phyloP scores from a whole-genome alignment of 2,797 vertebrate genomes.

The Malurus leucopterus region DNA sequence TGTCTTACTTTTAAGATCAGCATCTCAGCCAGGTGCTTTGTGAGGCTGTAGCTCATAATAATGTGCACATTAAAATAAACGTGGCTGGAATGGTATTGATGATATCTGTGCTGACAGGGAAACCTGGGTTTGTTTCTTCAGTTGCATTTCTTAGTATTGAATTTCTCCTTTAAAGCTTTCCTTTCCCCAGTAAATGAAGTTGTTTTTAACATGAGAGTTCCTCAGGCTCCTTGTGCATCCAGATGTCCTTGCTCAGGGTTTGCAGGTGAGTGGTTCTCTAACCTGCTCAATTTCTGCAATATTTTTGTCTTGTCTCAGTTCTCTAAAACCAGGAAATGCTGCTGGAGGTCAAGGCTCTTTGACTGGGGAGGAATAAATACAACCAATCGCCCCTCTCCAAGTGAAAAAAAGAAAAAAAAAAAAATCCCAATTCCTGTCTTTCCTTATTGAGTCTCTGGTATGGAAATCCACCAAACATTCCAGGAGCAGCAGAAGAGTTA shows the following conservation, averaged over 20 bases:
- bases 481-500: neutral
- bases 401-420: fast-evolving
- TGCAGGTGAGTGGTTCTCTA: neutral
- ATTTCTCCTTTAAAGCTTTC: neutral
- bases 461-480: neutral
- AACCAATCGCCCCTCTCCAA: neutral
- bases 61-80: neutral
- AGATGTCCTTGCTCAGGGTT: neutral
- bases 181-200: neutral
- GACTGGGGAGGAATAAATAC: neutral
- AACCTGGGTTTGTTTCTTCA: neutral
- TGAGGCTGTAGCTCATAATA: neutral
- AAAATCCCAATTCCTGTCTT: neutral
- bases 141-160: neutral
- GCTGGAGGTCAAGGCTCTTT: neutral
- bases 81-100: neutral
- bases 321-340: neutral
- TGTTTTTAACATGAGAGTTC: neutral
- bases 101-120: neutral
- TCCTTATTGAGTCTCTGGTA: neutral
- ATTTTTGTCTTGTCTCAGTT: neutral
- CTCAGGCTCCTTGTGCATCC: neutral
- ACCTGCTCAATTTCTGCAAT: neutral
- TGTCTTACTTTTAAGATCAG: neutral
- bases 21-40: neutral